Base-by-base conservation (phyloP, 2,113 vertebrate species). In the Helogale parvula region DNA sequence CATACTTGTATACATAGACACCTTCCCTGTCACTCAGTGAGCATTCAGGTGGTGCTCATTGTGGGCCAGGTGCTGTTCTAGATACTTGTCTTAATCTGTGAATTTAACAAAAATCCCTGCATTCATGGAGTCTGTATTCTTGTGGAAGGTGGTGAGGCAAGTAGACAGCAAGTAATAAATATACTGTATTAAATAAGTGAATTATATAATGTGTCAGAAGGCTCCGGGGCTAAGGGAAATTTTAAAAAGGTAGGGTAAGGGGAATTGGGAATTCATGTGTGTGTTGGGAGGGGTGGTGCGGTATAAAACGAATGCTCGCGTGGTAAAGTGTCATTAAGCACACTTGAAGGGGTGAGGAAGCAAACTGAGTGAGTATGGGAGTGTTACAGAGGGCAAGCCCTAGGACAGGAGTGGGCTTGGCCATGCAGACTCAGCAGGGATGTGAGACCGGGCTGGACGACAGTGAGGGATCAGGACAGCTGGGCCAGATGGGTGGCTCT, bases 311-410 rank as follows among this genome's bases (percentile, higher is more conserved):
- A 83, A 63, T 4, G 47, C 5, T 35, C 1, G 0, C 16, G 52
- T 54, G 45, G 27, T 69, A 31, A 54, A 60, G n/a, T 19, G 29
- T 45, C 16, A 11, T 52, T 38, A 7, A 60, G 90, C 68, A 72
- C 38, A 33, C 15, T 1, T 16, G 33, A 29, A 80, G 72, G 38
- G 31, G 17, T 17, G 23, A 60, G 57, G 23, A 14, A 50, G 9
- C 23, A 15, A 52, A 57, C 63, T 2, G 2, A 52, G n/a, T 0
- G 0, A 68, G 45, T 15, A 45, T 7, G 14, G 3, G 2, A 1
- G 25, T 63, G 25, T 66, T n/a, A 31, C 3, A 8, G 29, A 72
- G 17, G 27, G 14, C 27, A 25, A 11, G 74, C 33, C 63, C 38
- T 52, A 33, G 23, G 35, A 80, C 76, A 71, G 45, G 21, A 7